Conservation (phyloP, 2,113 vertebrate genomes). For the Spheniscus mendiculus region DNA sequence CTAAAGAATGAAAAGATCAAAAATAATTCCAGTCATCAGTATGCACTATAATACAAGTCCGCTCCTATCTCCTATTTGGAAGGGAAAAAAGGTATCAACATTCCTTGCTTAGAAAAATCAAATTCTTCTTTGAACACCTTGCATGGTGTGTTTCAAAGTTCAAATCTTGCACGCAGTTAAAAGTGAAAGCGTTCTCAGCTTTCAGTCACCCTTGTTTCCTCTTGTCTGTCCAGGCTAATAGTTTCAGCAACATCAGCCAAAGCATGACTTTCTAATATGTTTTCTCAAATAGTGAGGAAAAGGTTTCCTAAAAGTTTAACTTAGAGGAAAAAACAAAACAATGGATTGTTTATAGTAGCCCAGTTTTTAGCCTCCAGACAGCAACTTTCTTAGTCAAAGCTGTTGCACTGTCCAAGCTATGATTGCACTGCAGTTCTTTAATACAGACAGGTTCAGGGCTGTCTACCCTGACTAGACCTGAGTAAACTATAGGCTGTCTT, state of each 20-base stretch:
- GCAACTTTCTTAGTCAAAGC: neutral
- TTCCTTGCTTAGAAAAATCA: neutral
- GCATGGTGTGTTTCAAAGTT: neutral
- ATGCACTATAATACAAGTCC: neutral
- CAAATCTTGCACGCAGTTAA: neutral
- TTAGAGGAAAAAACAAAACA: neutral
- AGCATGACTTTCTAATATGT: neutral
- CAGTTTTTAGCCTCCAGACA: neutral
- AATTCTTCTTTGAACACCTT: neutral
- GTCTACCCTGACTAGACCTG: neutral
- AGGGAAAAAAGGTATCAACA: neutral
- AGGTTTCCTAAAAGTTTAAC: neutral
- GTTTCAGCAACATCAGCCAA: neutral
- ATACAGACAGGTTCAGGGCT: neutral
- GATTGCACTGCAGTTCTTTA: neutral
- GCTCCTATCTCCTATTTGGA: neutral
- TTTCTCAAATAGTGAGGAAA: neutral
- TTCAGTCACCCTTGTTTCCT: neutral
- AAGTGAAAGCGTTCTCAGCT: neutral
- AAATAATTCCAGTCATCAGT: neutral
- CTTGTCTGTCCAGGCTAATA: neutral
- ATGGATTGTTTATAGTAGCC: neutral
- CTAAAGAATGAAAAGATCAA: constrained; percentile 64
- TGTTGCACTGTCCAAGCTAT: fast-evolving
- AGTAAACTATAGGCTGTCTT: neutral